These are phyloP conservation scores for Mimas tiliae DNA, from an alignment of 2,888 invertebrate genomes.

Conservation along the genomic window DNA sequence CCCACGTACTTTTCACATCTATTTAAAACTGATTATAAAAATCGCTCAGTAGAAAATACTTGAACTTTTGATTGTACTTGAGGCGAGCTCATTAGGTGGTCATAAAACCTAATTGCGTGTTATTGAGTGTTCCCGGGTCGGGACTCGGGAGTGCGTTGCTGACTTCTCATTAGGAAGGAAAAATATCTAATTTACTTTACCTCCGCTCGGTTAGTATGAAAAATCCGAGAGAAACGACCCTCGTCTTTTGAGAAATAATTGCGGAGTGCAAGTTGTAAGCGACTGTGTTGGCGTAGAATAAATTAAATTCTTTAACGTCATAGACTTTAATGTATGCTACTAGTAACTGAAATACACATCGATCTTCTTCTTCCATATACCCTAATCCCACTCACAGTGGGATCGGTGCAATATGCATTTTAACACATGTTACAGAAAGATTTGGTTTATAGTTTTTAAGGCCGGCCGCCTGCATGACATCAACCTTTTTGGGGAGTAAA, in stretches of 20 bases:
- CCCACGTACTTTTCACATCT: not conserved
- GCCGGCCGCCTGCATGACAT: too few relatives aligned
- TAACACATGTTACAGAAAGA: too few relatives aligned
- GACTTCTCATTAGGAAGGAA: slow-evolving; percentile 63
- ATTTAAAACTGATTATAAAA: slow-evolving; percentile 2
- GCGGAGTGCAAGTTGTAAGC: slow-evolving; percentile 38
- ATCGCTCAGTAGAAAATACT: not conserved
- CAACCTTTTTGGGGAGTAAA: too few relatives aligned
- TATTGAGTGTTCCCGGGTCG: slow-evolving; percentile 53
- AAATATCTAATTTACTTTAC: slow-evolving; percentile 72
- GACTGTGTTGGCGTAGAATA: slow-evolving; percentile 35
- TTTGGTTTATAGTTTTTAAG: too few relatives aligned
- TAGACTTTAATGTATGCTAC: too few relatives aligned
- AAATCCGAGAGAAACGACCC: slow-evolving; percentile 66
- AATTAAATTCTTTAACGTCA: too few relatives aligned
- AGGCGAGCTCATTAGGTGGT: slow-evolving; percentile 26
- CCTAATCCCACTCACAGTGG: too few relatives aligned
- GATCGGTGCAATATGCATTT: too few relatives aligned
- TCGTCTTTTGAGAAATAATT: slow-evolving; percentile 51
- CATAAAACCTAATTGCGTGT: slow-evolving; percentile 61
- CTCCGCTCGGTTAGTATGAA: slow-evolving; percentile 61
- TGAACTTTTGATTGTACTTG: slow-evolving; percentile 21
- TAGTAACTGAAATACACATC: too few relatives aligned
- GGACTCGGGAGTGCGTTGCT: slow-evolving; percentile 54
- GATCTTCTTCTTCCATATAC: too few relatives aligned